A percentile compares a stretch with the other conserved stretches of the same genome.
Conservation (phyloP, 2,888 invertebrate species). For the Ennomos erosarius region DNA sequence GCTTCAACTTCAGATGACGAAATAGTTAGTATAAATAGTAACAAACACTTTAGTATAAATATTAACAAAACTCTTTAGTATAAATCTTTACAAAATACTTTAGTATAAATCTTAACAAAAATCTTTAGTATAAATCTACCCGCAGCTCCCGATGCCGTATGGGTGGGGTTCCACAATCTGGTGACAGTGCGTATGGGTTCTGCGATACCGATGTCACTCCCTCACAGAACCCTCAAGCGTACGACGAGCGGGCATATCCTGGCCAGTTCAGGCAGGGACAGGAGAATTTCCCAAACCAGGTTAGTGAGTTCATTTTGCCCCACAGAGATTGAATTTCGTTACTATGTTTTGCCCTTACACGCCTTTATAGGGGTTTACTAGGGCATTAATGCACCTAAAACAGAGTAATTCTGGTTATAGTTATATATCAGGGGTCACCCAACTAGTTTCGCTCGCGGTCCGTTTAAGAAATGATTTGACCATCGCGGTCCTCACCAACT, state of each 20-base stretch:
- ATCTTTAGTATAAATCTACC: background rate
- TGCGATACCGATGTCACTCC: constrained; percentile 77
- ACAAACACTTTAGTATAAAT: no score
- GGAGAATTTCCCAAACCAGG: constrained; percentile 24
- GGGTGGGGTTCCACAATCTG: constrained; percentile 87
- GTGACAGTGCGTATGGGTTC: constrained; percentile 93
- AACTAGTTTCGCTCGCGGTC: no score
- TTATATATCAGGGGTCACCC: no score
- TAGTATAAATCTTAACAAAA: background rate
- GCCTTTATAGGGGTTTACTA: no score
- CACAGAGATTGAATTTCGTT: no score
- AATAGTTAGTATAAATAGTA: no score
- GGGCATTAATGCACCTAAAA: no score
- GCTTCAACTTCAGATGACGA: no score
- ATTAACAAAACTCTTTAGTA: no score
- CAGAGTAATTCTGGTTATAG: no score
- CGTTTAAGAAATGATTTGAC: no score
- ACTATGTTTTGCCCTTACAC: background rate
- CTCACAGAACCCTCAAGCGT: constrained; percentile 34
- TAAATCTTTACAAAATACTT: background rate
- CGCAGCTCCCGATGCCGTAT: constrained; percentile 86
- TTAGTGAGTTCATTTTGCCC: background rate
- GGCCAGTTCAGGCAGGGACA: constrained; percentile 17
- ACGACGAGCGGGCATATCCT: constrained; percentile 62
- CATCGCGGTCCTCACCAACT: no score